phyloP scores from a whole-genome alignment of 2,113 vertebrate genomes.

The Caretta caretta region DNA sequence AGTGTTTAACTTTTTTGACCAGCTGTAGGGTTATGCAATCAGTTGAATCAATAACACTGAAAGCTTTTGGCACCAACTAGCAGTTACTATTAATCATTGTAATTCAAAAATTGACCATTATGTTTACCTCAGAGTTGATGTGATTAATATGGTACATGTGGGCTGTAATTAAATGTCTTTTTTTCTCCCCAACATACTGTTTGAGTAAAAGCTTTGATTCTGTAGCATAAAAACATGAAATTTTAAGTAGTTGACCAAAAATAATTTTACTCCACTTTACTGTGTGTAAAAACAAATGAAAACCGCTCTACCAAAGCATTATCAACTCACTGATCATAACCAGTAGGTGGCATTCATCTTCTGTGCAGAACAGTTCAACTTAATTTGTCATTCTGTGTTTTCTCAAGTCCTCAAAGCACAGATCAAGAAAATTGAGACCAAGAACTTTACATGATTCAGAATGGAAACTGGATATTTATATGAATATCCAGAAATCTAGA shows the following conservation, averaged over 20 bases:
- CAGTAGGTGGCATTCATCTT: slow-evolving; percentile 42
- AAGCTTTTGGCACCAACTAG: fast-evolving
- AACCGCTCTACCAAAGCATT: fast-evolving
- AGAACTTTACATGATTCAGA: neutral
- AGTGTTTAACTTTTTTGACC: neutral
- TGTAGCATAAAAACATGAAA: neutral
- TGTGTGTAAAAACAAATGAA: neutral
- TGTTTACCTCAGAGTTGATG: neutral
- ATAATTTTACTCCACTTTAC: neutral
- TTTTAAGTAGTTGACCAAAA: neutral
- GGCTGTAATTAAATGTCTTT: fast-evolving
- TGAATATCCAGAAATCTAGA: neutral
- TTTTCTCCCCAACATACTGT: neutral
- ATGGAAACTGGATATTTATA: fast-evolving
- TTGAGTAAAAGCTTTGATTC: fast-evolving
- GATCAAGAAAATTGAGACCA: fast-evolving
- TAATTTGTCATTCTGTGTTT: fast-evolving
- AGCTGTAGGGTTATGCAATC: neutral
- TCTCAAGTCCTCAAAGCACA: fast-evolving
- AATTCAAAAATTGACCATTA: fast-evolving
- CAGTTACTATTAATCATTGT: neutral
- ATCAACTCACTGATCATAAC: neutral
- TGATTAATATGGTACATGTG: neutral
- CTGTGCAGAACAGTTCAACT: neutral
- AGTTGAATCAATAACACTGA: neutral